phyloP scores from a whole-genome alignment of 2,888 invertebrate species.

The Tineola bisselliella region DNA sequence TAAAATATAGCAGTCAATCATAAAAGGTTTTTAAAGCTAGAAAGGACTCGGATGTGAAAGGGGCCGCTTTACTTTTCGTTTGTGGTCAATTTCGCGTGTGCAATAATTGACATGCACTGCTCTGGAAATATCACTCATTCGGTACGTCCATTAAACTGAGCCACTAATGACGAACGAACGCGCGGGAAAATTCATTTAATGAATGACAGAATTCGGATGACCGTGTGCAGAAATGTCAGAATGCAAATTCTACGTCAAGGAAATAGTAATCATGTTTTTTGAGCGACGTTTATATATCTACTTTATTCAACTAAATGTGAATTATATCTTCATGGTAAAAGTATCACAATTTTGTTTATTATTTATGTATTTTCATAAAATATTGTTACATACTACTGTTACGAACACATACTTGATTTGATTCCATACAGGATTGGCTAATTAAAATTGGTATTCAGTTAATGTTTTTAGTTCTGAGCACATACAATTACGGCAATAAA shows the following conservation, averaged over 20 bases:
- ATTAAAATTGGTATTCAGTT: no score
- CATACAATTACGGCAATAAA: no score
- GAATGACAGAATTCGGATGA: conserved; percentile 14
- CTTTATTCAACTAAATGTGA: neutral
- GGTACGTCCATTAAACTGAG: conserved; percentile 13
- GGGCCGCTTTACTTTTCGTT: conserved; percentile 28
- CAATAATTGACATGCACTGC: conserved; percentile 30
- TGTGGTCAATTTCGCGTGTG: conserved; percentile 31
- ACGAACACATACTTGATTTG: no score
- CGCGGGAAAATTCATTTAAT: conserved; percentile 15
- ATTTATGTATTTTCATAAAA: no score
- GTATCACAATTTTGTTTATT: no score
- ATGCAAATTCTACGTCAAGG: conserved; percentile 3
- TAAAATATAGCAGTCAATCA: neutral
- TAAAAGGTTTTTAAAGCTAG: conserved; percentile 25
- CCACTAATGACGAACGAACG: conserved; percentile 12
- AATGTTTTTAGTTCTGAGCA: no score
- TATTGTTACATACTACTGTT: no score
- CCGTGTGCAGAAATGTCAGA: conserved; percentile 9
- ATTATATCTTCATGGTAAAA: no score
- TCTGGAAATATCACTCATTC: conserved; percentile 34
- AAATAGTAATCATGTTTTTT: neutral
- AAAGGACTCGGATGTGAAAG: conserved; percentile 44
- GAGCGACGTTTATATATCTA: neutral
- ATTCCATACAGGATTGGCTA: no score